Evolutionary conservation across 2,113 vertebrate species (phyloP).

Genomic region (Chionis minor): DNA sequence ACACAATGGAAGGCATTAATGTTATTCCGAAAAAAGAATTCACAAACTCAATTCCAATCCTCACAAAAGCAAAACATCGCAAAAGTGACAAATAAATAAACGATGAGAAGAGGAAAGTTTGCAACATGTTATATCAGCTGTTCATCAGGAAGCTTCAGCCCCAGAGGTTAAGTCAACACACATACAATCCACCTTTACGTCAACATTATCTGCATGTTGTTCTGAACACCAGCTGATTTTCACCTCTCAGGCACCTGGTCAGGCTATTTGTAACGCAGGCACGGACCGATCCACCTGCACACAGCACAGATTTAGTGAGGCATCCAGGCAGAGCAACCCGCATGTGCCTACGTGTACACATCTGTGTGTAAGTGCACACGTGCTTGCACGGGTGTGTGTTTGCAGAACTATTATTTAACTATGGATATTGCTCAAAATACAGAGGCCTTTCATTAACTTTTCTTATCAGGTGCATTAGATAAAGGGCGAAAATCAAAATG

Average conservation of each 20-base stretch:
- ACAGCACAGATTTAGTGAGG: neutral
- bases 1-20: neutral
- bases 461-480: neutral
- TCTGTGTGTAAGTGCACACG: neutral
- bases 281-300: neutral
- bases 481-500: neutral
- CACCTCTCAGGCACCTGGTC: neutral
- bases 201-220: neutral
- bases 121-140: neutral
- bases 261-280: neutral
- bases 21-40: neutral
- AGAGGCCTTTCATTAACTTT: neutral
- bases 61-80: neutral
- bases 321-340: neutral
- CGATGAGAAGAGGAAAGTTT: neutral
- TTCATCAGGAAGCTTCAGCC: neutral
- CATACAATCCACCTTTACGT: fast-evolving
- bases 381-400: fast-evolving
- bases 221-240: neutral
- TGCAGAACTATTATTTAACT: neutral
- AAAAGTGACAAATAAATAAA: neutral
- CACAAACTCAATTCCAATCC: neutral
- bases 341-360: fast-evolving
- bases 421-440: neutral
- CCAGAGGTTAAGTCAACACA: neutral